A percentile compares a stretch with the other conserved stretches of the same genome.
phyloP scores from a whole-genome alignment of 2,888 invertebrate species.

The Esperia sulphurella region DNA sequence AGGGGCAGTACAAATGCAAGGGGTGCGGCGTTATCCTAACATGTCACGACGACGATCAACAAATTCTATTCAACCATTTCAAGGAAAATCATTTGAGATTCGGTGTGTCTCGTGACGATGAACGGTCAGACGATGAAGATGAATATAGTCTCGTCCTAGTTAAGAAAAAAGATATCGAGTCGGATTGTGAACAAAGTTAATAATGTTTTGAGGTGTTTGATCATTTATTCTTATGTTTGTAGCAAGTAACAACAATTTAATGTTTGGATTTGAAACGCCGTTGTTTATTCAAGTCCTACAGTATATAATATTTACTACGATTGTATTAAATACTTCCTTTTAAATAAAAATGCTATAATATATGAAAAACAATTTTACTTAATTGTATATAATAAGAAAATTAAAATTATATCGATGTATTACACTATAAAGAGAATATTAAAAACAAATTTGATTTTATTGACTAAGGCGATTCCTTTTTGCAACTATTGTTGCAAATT shows the following conservation, averaged over 20 bases:
- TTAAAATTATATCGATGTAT: too few relatives aligned
- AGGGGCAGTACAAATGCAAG: constrained; percentile 9
- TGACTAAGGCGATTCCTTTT: too few relatives aligned
- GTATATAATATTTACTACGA: too few relatives aligned
- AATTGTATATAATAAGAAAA: too few relatives aligned
- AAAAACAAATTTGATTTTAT: too few relatives aligned
- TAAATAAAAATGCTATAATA: too few relatives aligned
- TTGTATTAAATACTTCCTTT: too few relatives aligned
- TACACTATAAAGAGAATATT: too few relatives aligned
- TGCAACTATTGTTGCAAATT: too few relatives aligned
- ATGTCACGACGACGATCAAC: constrained; percentile 4
- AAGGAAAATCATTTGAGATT: constrained; percentile 8
- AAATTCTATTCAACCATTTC: constrained; percentile 8
- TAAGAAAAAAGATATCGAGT: constrained; percentile 1
- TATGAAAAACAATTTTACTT: too few relatives aligned
- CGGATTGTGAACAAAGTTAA: not conserved
- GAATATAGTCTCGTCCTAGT: constrained; percentile 3
- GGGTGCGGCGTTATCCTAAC: constrained; percentile 6
- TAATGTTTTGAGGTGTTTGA: not conserved
- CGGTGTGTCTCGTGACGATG: constrained; percentile 3
- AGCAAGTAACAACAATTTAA: not conserved
- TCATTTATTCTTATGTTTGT: not conserved
- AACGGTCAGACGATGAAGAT: not conserved
- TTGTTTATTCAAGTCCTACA: too few relatives aligned
- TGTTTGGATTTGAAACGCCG: not conserved